A percentile compares a stretch with the other conserved stretches of the same genome.
phyloP scores from a whole-genome alignment of 2,888 invertebrate species.

The Chrysomela aeneicollis region DNA sequence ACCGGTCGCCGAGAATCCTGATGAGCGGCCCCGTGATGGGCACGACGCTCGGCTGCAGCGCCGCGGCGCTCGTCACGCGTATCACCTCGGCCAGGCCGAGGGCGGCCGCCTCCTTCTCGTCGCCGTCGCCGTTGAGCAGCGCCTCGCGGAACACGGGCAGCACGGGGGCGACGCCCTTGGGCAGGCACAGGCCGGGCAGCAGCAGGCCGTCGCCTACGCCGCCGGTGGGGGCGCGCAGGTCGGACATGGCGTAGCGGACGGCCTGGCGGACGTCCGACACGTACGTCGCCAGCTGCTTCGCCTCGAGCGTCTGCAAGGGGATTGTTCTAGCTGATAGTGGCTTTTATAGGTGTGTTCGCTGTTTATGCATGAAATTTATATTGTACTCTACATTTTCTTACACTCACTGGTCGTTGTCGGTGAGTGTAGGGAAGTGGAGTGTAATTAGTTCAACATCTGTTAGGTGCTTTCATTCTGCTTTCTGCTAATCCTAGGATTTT shows the following conservation, averaged over 20 bases:
- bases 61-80: constrained; percentile 82
- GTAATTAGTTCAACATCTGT: too few relatives aligned
- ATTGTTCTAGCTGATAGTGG: not conserved
- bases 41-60: constrained; percentile 94
- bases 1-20: constrained; percentile 95
- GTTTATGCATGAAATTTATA: too few relatives aligned
- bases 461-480: too few relatives aligned
- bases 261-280: constrained; percentile 92
- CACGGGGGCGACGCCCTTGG: constrained; percentile 90
- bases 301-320: constrained; percentile 72
- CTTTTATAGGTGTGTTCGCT: too few relatives aligned
- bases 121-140: constrained; percentile 92
- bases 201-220: too few relatives aligned
- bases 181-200: constrained; percentile 91
- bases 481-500: too few relatives aligned
- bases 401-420: too few relatives aligned
- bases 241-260: constrained; percentile 88
- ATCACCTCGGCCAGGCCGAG: constrained; percentile 85
- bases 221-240: constrained; percentile 75
- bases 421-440: too few relatives aligned
- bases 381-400: too few relatives aligned
- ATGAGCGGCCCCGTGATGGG: constrained; percentile 98
- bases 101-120: constrained; percentile 95
- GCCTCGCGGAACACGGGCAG: constrained; percentile 96
- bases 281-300: constrained; percentile 84